phyloP scores from a whole-genome alignment of 2,113 vertebrate genomes.

The Natator depressus region DNA sequence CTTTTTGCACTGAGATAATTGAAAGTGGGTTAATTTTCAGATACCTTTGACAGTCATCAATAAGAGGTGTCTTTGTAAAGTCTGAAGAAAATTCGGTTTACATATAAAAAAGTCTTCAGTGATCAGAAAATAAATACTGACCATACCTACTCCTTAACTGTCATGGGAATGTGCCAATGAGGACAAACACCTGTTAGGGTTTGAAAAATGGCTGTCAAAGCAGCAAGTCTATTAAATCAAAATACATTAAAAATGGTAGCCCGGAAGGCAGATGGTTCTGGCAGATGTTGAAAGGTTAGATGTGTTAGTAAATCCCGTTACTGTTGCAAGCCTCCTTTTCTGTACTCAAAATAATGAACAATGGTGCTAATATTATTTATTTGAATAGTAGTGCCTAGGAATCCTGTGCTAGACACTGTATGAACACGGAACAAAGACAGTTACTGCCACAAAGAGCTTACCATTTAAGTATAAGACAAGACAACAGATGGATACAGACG shows the following conservation, averaged over 20 bases:
- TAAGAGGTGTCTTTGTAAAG: background rate
- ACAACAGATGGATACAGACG: too few species aligned
- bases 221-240: background rate
- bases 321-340: background rate
- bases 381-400: too few species aligned
- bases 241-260: background rate
- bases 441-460: too few species aligned
- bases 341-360: rapidly evolving
- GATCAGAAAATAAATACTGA: background rate
- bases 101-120: background rate
- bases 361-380: background rate
- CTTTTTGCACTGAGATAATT: background rate
- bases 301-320: background rate
- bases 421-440: too few species aligned
- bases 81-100: background rate
- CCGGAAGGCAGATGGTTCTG: background rate
- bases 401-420: too few species aligned
- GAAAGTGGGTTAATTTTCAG: background rate
- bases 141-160: background rate
- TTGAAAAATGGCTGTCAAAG: background rate
- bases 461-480: too few species aligned
- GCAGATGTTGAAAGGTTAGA: background rate
- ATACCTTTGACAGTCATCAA: background rate
- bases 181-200: background rate
- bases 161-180: background rate